These are phyloP conservation scores for Xiphias gladius DNA, from an alignment of 2,113 vertebrate species.

Conservation along the genomic window DNA sequence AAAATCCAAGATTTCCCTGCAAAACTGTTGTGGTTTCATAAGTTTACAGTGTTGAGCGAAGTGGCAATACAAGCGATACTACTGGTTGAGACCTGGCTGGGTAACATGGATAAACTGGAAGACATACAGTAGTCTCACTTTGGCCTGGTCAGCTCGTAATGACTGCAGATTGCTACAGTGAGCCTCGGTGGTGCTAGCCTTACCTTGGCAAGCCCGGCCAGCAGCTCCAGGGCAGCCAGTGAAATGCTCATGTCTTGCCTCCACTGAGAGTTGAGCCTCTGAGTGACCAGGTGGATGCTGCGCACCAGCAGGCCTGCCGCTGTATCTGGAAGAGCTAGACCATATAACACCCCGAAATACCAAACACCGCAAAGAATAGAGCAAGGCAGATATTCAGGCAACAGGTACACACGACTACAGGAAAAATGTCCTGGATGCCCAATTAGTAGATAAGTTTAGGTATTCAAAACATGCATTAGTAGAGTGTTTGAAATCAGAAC, in stretches of 20 bases:
- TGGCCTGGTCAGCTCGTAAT: background rate
- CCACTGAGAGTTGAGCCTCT: conserved; percentile 96
- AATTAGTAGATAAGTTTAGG: conserved; percentile 20
- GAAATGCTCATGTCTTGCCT: conserved; percentile 97
- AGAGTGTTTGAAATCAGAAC: conserved; percentile 25
- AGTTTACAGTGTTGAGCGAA: background rate
- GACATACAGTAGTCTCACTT: too few relatives aligned
- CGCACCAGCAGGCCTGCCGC: conserved; percentile 95
- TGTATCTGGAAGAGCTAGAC: conserved; percentile 98
- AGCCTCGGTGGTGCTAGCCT: conserved; percentile 8
- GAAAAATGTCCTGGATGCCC: background rate
- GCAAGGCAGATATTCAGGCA: conserved; percentile 81
- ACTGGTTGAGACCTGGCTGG: background rate
- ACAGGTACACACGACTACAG: conserved; percentile 19
- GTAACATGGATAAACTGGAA: background rate
- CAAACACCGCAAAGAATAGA: conserved; percentile 88
- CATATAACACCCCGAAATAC: conserved; percentile 91
- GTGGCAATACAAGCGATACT: background rate
- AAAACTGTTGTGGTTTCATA: background rate
- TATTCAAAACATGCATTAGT: conserved; percentile 57
- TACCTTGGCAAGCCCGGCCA: conserved; percentile 97
- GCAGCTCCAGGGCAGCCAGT: conserved; percentile 93
- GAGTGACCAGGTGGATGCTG: conserved; percentile 96
- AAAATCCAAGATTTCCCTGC: too few relatives aligned
- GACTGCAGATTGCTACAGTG: background rate